Evolutionary conservation across 2,797 vertebrate genomes (phyloP).

Genomic region (Anas flavirostris): DNA sequence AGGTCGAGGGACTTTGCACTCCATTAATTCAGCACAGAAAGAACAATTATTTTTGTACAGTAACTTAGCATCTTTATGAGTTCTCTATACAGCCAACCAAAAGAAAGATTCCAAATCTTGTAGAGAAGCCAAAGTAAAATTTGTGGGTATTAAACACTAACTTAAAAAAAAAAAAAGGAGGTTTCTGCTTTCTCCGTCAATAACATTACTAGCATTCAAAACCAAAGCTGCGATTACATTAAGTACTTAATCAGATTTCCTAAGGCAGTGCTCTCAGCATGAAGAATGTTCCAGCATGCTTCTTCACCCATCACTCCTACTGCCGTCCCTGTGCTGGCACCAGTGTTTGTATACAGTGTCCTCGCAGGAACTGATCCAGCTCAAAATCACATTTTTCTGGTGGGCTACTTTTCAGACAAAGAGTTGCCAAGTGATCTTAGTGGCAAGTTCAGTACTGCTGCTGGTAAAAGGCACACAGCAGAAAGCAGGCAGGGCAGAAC

Average conservation of each 20-base stretch:
- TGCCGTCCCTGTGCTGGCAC: not conserved
- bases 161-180: not conserved
- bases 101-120: not conserved
- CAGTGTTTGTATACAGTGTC: not conserved
- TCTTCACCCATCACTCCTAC: not conserved
- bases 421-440: not conserved
- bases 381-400: not conserved
- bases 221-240: not conserved
- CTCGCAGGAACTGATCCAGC: not conserved
- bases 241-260: not conserved
- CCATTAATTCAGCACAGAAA: slow-evolving; percentile 25
- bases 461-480: not conserved
- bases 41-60: not conserved
- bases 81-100: not conserved
- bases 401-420: not conserved
- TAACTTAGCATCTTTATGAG: not conserved
- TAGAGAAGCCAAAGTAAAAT: not conserved
- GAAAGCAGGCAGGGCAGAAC: not conserved
- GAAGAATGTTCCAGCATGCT: not conserved
- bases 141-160: not conserved
- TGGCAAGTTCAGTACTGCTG: not conserved
- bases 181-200: not conserved
- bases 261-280: not conserved
- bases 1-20: not conserved
- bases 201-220: not conserved